Percentiles rank a stretch among this genome's conserved stretches.
These are phyloP conservation scores for Chionis minor DNA, from an alignment of 2,113 vertebrate species.

Conservation along the genomic window DNA sequence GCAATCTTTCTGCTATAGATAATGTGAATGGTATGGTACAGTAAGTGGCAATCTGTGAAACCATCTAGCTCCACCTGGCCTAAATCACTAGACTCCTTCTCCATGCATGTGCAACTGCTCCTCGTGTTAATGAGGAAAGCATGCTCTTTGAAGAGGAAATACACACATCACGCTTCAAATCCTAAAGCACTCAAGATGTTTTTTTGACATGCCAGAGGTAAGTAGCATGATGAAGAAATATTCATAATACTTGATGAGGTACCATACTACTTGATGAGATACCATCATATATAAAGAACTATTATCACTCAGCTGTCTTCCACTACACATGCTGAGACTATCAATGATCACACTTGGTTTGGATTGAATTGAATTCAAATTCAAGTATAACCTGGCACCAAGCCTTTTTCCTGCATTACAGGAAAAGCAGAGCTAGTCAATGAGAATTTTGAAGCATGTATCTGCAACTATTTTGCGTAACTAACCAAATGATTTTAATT, in stretches of 20 bases:
- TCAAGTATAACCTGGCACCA: neutral
- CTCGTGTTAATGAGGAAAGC: neutral
- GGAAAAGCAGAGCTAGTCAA: neutral
- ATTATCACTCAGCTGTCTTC: slow-evolving; percentile 4
- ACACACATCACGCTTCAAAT: neutral
- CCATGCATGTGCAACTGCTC: neutral
- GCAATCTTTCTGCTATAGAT: neutral
- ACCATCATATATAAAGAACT: neutral
- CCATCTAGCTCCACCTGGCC: neutral
- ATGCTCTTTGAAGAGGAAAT: slow-evolving; percentile 1
- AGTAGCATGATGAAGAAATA: neutral
- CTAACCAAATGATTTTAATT: neutral
- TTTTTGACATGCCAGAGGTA: slow-evolving; percentile 24
- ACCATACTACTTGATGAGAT: neutral
- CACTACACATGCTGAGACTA: neutral
- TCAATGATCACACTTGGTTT: slow-evolving; percentile 17
- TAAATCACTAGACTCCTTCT: neutral
- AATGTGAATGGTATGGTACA: neutral
- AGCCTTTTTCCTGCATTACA: neutral
- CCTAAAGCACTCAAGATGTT: neutral
- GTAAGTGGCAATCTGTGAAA: neutral
- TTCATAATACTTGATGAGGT: slow-evolving; percentile 11
- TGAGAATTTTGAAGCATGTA: neutral
- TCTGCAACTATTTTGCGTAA: neutral
- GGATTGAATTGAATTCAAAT: neutral